Evolutionary conservation across 2,888 invertebrate genomes (phyloP).

Genomic region (Pemphredon lugubris): DNA sequence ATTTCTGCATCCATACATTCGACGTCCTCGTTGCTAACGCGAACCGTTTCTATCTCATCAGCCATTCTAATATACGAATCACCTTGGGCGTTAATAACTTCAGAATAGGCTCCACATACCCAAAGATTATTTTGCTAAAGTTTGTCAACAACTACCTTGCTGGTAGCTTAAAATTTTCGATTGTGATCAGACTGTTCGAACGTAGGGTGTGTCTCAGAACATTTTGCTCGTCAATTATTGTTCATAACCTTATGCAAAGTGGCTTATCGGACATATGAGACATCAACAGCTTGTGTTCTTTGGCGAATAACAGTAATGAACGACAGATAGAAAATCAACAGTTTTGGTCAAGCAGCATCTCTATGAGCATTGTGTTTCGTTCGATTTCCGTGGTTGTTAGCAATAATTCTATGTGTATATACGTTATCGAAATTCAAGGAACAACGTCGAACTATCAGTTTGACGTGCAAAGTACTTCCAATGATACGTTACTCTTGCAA

Average conservation of each 20-base stretch:
- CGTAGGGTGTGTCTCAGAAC: conserved; percentile 41
- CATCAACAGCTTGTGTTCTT: conserved; percentile 52
- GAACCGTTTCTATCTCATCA: conserved; percentile 68
- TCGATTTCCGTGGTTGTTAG: conserved; percentile 14
- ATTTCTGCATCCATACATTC: conserved; percentile 71
- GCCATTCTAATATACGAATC: conserved; percentile 69
- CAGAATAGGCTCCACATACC: conserved; percentile 52
- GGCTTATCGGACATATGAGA: conserved; percentile 39
- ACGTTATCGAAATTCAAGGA: neutral
- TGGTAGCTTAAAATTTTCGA: conserved; percentile 18
- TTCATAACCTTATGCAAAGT: conserved; percentile 51
- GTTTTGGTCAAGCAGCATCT: conserved; percentile 41
- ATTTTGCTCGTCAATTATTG: conserved; percentile 36
- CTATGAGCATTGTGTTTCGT: conserved; percentile 15
- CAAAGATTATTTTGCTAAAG: too few relatives aligned
- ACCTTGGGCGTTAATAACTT: conserved; percentile 31
- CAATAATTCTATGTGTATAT: neutral
- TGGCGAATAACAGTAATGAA: conserved; percentile 37
- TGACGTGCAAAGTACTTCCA: neutral
- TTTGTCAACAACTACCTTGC: too few relatives aligned
- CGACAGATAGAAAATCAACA: conserved; percentile 55
- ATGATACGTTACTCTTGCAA: neutral
- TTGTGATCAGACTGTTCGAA: conserved; percentile 1
- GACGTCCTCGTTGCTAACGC: conserved; percentile 67
- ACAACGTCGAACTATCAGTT: neutral